phyloP scores from a whole-genome alignment of 2,797 vertebrate genomes.

The Sebastes aleutianus region DNA sequence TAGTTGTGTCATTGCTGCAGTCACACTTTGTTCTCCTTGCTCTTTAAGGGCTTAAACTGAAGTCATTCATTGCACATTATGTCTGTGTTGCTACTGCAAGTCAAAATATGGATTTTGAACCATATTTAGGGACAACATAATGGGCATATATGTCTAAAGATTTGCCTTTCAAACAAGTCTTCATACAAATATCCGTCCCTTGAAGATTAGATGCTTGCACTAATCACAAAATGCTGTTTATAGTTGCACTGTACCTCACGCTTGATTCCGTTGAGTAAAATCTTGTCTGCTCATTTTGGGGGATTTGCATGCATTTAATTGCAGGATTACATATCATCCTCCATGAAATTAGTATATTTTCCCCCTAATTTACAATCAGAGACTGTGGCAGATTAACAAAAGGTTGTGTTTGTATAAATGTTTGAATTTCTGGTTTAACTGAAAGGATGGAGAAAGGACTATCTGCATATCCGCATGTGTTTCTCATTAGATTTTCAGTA shows the following conservation, averaged over 20 bases:
- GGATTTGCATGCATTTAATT: neutral
- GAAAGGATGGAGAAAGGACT: neutral
- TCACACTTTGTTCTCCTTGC: neutral
- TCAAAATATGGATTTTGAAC: neutral
- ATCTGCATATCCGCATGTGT: neutral
- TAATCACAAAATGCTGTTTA: neutral
- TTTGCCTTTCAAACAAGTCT: neutral
- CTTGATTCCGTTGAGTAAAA: neutral
- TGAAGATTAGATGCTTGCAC: neutral
- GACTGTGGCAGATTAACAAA: neutral
- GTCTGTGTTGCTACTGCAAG: neutral
- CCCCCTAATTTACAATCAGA: neutral
- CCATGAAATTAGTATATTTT: neutral
- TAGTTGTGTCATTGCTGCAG: neutral
- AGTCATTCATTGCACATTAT: neutral
- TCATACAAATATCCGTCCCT: neutral
- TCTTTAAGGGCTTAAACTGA: neutral
- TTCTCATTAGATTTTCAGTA: slow-evolving; percentile 9
- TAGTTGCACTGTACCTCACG: neutral
- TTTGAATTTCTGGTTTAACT: neutral
- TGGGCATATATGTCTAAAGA: neutral
- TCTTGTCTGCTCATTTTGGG: neutral
- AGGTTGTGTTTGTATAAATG: neutral
- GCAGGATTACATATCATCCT: neutral
- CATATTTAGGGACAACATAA: neutral